Base-by-base conservation (phyloP, 2,888 invertebrate genomes). In the Oscheius sp. region DNA sequence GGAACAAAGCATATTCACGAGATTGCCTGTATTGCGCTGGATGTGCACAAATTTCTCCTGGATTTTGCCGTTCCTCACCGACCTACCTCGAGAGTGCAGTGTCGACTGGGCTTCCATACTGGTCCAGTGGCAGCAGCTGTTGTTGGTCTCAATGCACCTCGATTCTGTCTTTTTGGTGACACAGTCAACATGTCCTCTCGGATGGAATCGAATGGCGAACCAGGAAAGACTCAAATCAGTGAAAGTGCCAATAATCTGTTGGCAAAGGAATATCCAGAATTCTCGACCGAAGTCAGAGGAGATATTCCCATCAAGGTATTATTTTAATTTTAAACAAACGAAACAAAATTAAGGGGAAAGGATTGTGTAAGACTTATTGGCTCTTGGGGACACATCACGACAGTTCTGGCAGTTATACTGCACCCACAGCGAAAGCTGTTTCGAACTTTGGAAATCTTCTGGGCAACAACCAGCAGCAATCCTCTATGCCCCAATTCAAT, bases 141-240 rank as follows among this genome's bases (percentile, higher is more conserved):
- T 10, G 84, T 86, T n/a, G 86, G 86, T 17, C 71, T 86, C 27
- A 84, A 84, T 53, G 86, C 86, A 34, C 86, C 86, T 20, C 70
- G 86, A 15, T 86, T 86, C 70, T 86, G 86, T 71, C 78, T 86
- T 1, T 86, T 85, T 50, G 85, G 85, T 34, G 85, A 85, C 66
- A 85, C 85, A 27, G 84, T 64, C 31, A 85, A 85, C 72, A 83
- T 81, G 71, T 72, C 85, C 6, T 83, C 83, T 8, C 53, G 85
- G 37, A 85, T 85, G 85, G 85, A 85, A 53, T 80, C 80, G 33
- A 85, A 85, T 27, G 80, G 83, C 17, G 72, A 79, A 55, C 70
- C 82, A 5, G 84, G 82, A 61, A 76, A 73, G 68, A 85, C 85
- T 8, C 85, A 85, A 71, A 79, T 85, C 17, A 78, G 76, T 27